Percentiles rank a stretch among this genome's conserved stretches.
Evolutionary conservation across 2,888 invertebrate species (phyloP).

Genomic region (Lepidochrysops patricia): DNA sequence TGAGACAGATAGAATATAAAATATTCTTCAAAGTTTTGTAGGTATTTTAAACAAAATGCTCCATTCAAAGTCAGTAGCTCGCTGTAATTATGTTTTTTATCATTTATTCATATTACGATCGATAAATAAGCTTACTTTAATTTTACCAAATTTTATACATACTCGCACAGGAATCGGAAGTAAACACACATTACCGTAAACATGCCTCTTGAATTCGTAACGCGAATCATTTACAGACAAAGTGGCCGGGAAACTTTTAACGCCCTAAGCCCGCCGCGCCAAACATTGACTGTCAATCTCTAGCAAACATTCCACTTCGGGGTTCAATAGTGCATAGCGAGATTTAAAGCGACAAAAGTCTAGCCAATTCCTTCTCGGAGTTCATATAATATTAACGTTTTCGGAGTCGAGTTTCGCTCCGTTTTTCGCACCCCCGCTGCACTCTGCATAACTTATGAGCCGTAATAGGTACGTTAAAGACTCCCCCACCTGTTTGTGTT

Average conservation of each 20-base stretch:
- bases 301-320: conserved; percentile 47
- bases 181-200: background rate
- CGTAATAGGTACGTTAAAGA: conserved; percentile 60
- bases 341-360: conserved; percentile 52
- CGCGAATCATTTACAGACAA: conserved; percentile 5
- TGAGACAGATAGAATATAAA: too few relatives aligned
- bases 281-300: conserved; percentile 51
- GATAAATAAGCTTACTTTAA: too few relatives aligned
- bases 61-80: too few relatives aligned
- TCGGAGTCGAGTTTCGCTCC: conserved; percentile 39
- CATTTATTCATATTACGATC: too few relatives aligned
- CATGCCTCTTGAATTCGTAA: conserved; percentile 4
- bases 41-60: too few relatives aligned
- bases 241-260: conserved; percentile 18
- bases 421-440: conserved; percentile 58
- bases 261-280: conserved; percentile 31
- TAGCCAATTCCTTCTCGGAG: conserved; percentile 47
- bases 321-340: conserved; percentile 52
- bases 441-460: conserved; percentile 66
- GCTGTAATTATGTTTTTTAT: too few relatives aligned
- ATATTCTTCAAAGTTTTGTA: too few relatives aligned
- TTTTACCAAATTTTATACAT: background rate
- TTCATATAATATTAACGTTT: conserved; percentile 64
- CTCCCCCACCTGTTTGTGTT: conserved; percentile 48
- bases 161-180: background rate